Evolutionary conservation across 2,797 vertebrate genomes (phyloP), one percentile per base, ranked within the genome.

Genomic region (Sebastes aleutianus): DNA sequence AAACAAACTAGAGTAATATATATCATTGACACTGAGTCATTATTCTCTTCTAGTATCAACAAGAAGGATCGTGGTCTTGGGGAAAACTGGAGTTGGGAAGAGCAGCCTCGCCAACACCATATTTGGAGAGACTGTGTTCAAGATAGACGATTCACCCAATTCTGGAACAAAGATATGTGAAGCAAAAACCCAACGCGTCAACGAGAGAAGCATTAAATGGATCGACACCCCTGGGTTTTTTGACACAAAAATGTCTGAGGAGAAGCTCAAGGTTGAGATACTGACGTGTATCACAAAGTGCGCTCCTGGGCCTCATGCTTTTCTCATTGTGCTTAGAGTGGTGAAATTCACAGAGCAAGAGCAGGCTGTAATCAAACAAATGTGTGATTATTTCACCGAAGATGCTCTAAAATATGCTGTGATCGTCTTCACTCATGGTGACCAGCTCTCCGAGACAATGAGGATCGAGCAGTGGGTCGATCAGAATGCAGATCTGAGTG

Each of bases 151-250:
- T 47, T 47, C 43, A 47, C 43, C 43, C 43, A 47, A 47, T 47
- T 47, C 43, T 47, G 43, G 43, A 47, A 47, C 43, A 47, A 47
- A 6, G 5, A 6, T 6, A 16, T 47, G 6, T 3, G 0, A 47
- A 47, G 43, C 43, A 47, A 3, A 47, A 71, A 76, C 50, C 4
- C 14, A 26, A 56, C 4, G 3, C 4, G 1, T 78, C 13, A 57
- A 56, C 0, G 78, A 61, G n/a, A 68, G 78, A 62, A 68, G 29
- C 18, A 14, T 79, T 13, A 74, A 57, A 26, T 11, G 68, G 66
- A 70, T 80, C 1, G 78, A 85, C 53, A 70, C 65, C 27, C 83
- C 79, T 8, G 75, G 83, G 24, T 63, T 85, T 27, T 74, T 85
- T 47, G 70, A 75, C 32, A 8, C 61, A 18, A 5, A 7, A 2